A percentile compares a stretch with the other conserved stretches of the same genome.
Conservation (phyloP, 2,888 invertebrate genomes). For the Campoplex capitator region DNA sequence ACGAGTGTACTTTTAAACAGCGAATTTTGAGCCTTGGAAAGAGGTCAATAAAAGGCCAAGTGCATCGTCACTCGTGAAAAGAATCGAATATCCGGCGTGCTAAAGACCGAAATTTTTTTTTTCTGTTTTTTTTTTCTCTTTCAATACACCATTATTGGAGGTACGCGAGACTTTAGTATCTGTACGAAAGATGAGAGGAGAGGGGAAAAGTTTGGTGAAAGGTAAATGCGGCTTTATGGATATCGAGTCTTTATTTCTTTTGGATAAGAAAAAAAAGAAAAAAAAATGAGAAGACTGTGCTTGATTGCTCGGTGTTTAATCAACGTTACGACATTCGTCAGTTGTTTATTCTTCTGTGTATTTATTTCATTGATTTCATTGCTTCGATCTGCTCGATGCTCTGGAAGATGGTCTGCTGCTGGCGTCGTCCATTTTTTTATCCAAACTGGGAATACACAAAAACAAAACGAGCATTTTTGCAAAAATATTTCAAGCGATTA, state of each 20-base stretch:
- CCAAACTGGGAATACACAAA: neutral
- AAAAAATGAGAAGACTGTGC: constrained; percentile 53
- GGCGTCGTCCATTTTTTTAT: constrained; percentile 79
- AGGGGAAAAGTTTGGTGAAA: constrained; percentile 47
- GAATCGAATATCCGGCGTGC: neutral
- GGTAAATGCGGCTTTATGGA: constrained; percentile 57
- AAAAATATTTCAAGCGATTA: neutral
- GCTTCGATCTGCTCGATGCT: constrained; percentile 78
- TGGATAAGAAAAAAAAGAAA: constrained; percentile 35
- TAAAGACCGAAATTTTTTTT: neutral
- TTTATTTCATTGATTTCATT: constrained; percentile 63
- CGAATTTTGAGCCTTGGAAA: neutral
- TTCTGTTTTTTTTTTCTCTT: neutral
- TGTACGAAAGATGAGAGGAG: neutral
- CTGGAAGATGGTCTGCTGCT: constrained; percentile 82
- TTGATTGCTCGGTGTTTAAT: constrained; percentile 46
- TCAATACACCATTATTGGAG: neutral
- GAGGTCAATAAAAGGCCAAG: neutral
- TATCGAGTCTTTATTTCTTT: constrained; percentile 46
- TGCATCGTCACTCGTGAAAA: neutral
- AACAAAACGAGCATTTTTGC: neutral
- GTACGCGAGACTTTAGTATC: neutral
- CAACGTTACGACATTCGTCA: constrained; percentile 29
- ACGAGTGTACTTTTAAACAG: neutral
- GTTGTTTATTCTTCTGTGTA: constrained; percentile 18